phyloP scores from a whole-genome alignment of 2,113 vertebrate species.

The Pitta sordida region DNA sequence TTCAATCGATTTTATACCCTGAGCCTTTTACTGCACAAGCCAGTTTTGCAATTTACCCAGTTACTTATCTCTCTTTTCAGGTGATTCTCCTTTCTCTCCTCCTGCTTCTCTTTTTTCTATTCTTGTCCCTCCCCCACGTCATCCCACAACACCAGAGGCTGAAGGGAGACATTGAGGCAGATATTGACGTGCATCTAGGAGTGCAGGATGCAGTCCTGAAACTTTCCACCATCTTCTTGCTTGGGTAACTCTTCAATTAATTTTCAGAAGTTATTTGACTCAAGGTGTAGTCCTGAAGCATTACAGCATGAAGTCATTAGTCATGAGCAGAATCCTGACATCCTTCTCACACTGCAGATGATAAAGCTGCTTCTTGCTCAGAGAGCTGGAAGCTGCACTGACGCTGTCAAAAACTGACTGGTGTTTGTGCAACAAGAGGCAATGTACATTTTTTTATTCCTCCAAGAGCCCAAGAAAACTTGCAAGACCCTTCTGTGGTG shows the following conservation, averaged over 20 bases:
- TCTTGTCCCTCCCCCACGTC: accelerated
- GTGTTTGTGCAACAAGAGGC: not conserved
- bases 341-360: not conserved
- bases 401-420: not conserved
- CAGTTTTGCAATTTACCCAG: not conserved
- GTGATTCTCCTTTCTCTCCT: not conserved
- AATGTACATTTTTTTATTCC: not conserved
- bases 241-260: constrained; percentile 29
- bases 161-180: not conserved
- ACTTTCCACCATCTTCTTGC: not conserved
- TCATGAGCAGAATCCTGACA: constrained; percentile 33
- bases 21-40: not conserved
- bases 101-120: not conserved
- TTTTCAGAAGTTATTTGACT: constrained; percentile 39
- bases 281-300: constrained; percentile 11
- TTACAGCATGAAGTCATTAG: constrained; percentile 24
- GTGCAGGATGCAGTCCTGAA: not conserved
- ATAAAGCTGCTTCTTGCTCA: not conserved
- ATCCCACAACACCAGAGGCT: not conserved
- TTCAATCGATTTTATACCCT: not conserved
- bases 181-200: not conserved
- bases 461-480: not conserved
- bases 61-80: not conserved
- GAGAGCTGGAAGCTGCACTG: not conserved
- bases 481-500: not conserved